Evolutionary conservation across 2,797 vertebrate genomes (phyloP).

Genomic region (Periophthalmus magnuspinnatus): DNA sequence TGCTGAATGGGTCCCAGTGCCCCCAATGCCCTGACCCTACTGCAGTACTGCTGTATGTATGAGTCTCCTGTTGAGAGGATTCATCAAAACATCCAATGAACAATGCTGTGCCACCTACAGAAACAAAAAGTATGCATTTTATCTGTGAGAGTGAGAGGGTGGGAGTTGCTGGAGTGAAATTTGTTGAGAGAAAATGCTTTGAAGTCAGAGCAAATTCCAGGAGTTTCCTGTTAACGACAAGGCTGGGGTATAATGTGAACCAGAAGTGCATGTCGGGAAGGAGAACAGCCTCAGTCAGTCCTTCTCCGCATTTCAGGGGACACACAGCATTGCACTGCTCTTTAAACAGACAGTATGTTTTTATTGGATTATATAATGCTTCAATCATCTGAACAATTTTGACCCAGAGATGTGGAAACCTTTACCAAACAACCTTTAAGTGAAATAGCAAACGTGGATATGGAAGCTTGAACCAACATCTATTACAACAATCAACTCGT

Average conservation of each 20-base stretch:
- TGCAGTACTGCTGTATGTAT: background rate
- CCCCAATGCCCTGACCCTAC: background rate
- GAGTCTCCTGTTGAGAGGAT: background rate
- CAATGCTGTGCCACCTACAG: slow-evolving; percentile 13
- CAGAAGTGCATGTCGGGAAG: slow-evolving; percentile 58
- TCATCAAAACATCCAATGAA: slow-evolving; percentile 18
- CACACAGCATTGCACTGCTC: slow-evolving; percentile 24
- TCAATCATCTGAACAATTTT: slow-evolving; percentile 2
- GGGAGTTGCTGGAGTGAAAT: slow-evolving; percentile 11
- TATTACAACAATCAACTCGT: slow-evolving; percentile 17
- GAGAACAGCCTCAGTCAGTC: slow-evolving; percentile 32
- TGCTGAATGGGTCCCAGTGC: slow-evolving; percentile 1
- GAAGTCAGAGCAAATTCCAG: slow-evolving; percentile 75
- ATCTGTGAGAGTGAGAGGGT: slow-evolving; percentile 4
- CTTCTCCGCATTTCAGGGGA: slow-evolving; percentile 34
- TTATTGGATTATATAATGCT: slow-evolving; percentile 17
- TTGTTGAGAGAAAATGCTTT: slow-evolving; percentile 61
- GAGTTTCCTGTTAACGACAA: slow-evolving; percentile 72
- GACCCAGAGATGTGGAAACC: slow-evolving; percentile 18
- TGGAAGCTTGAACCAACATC: slow-evolving; percentile 29
- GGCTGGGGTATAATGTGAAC: slow-evolving; percentile 70
- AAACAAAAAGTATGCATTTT: slow-evolving; percentile 13
- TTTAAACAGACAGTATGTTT: slow-evolving; percentile 20
- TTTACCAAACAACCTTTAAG: slow-evolving; percentile 3
- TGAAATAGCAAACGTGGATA: slow-evolving; percentile 10